A percentile compares a stretch with the other conserved stretches of the same genome.
These are phyloP conservation scores for Aspiorhynchus laticeps DNA, from an alignment of 2,113 vertebrate species.

Conservation along the genomic window DNA sequence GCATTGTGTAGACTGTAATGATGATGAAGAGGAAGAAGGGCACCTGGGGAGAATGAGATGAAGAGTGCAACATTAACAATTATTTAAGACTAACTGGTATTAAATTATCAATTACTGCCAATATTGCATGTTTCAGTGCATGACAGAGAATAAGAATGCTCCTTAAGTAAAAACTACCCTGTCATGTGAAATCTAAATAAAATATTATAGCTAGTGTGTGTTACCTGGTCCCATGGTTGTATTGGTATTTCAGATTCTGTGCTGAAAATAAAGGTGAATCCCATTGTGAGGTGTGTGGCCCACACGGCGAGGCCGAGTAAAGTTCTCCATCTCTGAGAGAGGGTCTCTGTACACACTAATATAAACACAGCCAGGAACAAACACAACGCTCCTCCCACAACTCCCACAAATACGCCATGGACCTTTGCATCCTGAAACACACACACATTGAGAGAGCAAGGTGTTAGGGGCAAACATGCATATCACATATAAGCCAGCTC, in stretches of 20 bases:
- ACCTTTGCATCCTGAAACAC: conserved; percentile 61
- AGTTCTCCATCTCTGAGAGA: conserved; percentile 82
- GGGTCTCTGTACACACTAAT: conserved; percentile 83
- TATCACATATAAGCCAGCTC: neutral
- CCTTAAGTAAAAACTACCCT: neutral
- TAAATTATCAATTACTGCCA: neutral
- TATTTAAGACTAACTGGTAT: neutral
- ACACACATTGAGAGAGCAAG: conserved; percentile 14
- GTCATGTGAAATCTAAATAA: neutral
- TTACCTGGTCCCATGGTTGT: conserved; percentile 89
- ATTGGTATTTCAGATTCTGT: conserved; percentile 15
- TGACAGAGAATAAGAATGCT: neutral
- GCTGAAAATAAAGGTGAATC: conserved; percentile 83
- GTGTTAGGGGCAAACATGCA: neutral
- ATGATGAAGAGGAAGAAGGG: conserved; percentile 95
- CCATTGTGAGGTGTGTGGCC: conserved; percentile 85
- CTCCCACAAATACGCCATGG: conserved; percentile 78
- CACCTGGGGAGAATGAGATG: conserved; percentile 74
- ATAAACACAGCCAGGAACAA: conserved; percentile 83
- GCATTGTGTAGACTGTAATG: conserved; percentile 92
- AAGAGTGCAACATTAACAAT: neutral
- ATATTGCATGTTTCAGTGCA: neutral
- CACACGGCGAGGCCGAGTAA: conserved; percentile 82
- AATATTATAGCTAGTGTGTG: neutral
- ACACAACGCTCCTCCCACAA: conserved; percentile 78